Base-by-base conservation (phyloP, 2,797 vertebrate species). In the Epinephelus awoara region DNA sequence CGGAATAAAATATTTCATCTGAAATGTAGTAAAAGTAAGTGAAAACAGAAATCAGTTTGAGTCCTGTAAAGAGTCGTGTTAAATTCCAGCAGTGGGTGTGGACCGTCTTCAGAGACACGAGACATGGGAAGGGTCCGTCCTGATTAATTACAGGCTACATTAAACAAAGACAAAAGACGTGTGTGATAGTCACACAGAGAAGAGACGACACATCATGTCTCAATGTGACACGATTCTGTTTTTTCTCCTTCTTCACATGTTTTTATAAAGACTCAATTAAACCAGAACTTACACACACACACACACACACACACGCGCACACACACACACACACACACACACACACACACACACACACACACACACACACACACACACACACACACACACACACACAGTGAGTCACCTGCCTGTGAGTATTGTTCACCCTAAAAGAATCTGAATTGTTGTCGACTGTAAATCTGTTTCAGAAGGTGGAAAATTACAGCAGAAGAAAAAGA, bases 381-480 rank as follows among this genome's bases (percentile, higher is more conserved):
- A 50, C 0, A 0, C 34, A 34, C 40, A 42, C 40, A 42, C 34
- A 34, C 40, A 23, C 75, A 50, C 0, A 0, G 25, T 85, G 80
- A 85, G 63, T 88, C 77, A 80, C n/a, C 56, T 80, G 64, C 49
- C 10, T 55, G 61, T 21, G 27, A 19, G 18, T 18, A 23, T 3
- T 19, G 47, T 42, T 84, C 79, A 68, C 49, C 14, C 42, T 29
- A 2, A 72, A 77, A 72, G 66, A 77, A 84, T 79, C n/a, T 68
- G 42, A 52, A 61, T 65, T 44, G 34, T 65, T 23, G 61, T 78
- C 18, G 51, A 2, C 23, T 52, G 18, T 67, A 11, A 50, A 46
- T 6, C 19, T 50, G 52, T 23, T 62, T 72, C n/a, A 52, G 21
- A 66, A 8, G 29, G 23, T 14, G 17, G 27, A 49, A 46, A 51